These are phyloP conservation scores for Sigmodon hispidus DNA, from an alignment of 2,113 vertebrate species.

Conservation along the genomic window DNA sequence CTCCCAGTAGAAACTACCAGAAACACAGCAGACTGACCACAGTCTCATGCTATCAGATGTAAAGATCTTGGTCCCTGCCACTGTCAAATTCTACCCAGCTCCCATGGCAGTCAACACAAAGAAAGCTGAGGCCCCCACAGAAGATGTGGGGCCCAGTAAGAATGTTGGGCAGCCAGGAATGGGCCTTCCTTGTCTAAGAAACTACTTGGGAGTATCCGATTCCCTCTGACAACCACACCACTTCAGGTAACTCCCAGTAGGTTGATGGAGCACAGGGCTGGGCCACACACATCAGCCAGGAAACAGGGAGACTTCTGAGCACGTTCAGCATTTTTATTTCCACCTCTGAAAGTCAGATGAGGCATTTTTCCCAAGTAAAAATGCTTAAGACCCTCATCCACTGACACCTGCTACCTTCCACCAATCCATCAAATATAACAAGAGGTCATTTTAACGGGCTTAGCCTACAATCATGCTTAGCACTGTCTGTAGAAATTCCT, in stretches of 20 bases:
- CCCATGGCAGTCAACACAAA: neutral
- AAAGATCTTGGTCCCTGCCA: neutral
- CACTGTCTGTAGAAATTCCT: constrained; percentile 20
- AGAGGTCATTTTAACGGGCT: neutral
- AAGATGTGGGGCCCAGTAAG: neutral
- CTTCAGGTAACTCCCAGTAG: neutral
- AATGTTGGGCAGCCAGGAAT: neutral
- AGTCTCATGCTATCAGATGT: neutral
- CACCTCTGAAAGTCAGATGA: neutral
- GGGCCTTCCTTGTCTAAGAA: neutral
- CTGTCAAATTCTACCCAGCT: neutral
- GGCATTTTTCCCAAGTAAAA: neutral
- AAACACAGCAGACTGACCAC: neutral
- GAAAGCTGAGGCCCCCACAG: neutral
- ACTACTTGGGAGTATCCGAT: neutral
- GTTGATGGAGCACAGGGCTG: neutral
- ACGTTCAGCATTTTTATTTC: neutral
- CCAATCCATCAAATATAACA: constrained; percentile 6
- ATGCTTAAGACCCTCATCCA: neutral
- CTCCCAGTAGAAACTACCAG: neutral
- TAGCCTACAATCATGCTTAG: neutral
- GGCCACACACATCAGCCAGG: neutral
- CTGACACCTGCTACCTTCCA: neutral
- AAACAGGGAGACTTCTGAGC: neutral
- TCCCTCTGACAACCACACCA: neutral